Conservation (phyloP, 2,888 invertebrate species). For the Melangyna quadrimaculata region DNA sequence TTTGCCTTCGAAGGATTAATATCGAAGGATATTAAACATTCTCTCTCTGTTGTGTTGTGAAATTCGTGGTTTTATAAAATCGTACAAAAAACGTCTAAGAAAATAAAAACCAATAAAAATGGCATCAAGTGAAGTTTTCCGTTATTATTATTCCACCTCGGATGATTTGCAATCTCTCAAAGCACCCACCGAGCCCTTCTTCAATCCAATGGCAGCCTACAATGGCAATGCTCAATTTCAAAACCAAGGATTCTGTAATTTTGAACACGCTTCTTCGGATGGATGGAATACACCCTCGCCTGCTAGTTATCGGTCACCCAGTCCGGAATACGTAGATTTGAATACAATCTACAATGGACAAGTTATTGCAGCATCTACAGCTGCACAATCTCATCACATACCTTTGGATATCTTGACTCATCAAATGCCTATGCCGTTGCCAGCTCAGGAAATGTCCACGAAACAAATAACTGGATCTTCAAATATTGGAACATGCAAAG, state of each 20-base stretch:
- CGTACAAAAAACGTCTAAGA: background rate
- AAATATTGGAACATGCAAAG: conserved; percentile 78
- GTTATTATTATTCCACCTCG: conserved; percentile 79
- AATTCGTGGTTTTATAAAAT: conserved; percentile 35
- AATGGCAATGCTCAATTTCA: conserved; percentile 71
- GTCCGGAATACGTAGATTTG: conserved; percentile 80
- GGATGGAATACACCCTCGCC: conserved; percentile 81
- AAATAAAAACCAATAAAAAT: conserved; percentile 69
- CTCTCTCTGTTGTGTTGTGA: conserved; percentile 37
- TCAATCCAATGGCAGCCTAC: conserved; percentile 80
- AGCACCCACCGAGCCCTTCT: conserved; percentile 76
- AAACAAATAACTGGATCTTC: conserved; percentile 75
- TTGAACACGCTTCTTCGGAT: conserved; percentile 80
- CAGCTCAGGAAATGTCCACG: background rate
- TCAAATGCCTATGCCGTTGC: conserved; percentile 70
- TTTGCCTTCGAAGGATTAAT: conserved; percentile 73
- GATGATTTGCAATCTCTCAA: conserved; percentile 79
- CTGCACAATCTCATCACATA: conserved; percentile 21
- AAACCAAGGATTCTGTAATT: conserved; percentile 78
- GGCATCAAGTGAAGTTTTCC: conserved; percentile 80
- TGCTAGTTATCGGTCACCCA: conserved; percentile 80
- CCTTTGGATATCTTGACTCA: conserved; percentile 54
- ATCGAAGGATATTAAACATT: conserved; percentile 7
- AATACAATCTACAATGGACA: conserved; percentile 77
- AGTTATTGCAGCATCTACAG: conserved; percentile 14